Base-by-base conservation (phyloP, 2,113 vertebrate species). In the Phrynosoma platyrhinos region DNA sequence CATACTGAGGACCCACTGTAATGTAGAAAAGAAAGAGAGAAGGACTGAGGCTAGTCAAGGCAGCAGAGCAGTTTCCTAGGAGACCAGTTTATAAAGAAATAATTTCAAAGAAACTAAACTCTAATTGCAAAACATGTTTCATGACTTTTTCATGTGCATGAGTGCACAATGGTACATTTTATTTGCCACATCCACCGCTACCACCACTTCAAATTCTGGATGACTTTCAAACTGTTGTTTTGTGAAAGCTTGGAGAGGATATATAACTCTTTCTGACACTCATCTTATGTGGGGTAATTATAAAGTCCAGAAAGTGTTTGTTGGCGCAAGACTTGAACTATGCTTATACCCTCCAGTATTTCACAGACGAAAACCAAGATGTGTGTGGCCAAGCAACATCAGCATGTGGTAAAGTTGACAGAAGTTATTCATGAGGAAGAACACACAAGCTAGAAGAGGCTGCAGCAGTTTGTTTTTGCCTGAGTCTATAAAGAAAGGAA, bases 21-120 rank as follows among this genome's bases (percentile, higher is more conserved):
- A 78, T 10, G 76, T 13, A 25, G 23, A 52, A 47, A 27, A 25
- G 76, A 52, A 52, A 62, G n/a, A 32, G 58, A 77, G 68, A 80
- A n/a, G 55, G 32, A 30, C 40, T 30, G 77, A 27, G 42, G 23
- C 64, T 10, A 66, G 58, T 12, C 71, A 42, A 14, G 77, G 23
- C 55, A 14, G 27, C 55, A 80, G 66, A 74, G 47, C 79, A 13
- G 77, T 80, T 87, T 66, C 78, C 85, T 80, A 71, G 77, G 85
- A 55, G 80, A 87, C 77, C 30, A 80, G 52, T 87, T 80, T 62
- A 20, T 7, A 76, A 40, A 75, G 52, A 84, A 36, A 62, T 58
- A 25, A 84, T 58, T 84, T 80, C 32, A 72, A 64, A 87, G 27
- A 79, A 72, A 71, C 71, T 36, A 79, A 66, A 74, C 23, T 84